phyloP scores from a whole-genome alignment of 2,113 vertebrate genomes.

The Pseudonaja textilis region DNA sequence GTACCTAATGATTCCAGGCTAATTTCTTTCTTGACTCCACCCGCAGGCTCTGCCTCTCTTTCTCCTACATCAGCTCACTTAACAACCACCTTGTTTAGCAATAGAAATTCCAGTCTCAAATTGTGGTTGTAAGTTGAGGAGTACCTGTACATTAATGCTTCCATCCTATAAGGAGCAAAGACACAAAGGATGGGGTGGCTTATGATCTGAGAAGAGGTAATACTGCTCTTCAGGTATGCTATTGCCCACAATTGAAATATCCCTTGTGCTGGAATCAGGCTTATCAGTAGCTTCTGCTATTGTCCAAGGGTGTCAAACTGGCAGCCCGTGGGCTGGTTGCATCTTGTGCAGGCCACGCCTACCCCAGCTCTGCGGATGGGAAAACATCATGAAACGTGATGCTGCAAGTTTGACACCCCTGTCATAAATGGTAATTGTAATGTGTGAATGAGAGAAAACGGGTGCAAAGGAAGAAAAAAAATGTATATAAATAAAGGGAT shows the following conservation, averaged over 20 bases:
- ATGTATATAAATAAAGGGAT: not conserved
- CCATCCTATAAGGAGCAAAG: not conserved
- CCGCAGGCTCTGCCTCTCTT: no score
- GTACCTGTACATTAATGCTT: not conserved
- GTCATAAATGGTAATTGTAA: not conserved
- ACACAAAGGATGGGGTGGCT: not conserved
- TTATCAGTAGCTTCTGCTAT: not conserved
- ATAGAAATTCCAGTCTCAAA: no score
- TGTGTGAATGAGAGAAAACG: not conserved
- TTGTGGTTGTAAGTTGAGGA: no score
- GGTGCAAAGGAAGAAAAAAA: not conserved
- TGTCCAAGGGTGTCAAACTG: not conserved
- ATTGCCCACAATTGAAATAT: not conserved
- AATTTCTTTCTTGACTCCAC: no score
- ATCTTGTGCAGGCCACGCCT: no score
- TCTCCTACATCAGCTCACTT: no score
- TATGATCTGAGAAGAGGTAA: not conserved
- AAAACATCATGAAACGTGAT: no score
- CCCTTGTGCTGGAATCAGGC: not conserved
- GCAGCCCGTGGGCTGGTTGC: no score
- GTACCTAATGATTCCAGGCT: not conserved
- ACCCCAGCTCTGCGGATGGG: no score
- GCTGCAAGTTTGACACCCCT: no score
- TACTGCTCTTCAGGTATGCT: not conserved
- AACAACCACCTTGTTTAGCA: no score